A percentile compares a stretch with the other conserved stretches of the same genome.
Conservation (phyloP, 2,797 vertebrate species). For the Mus minutoides region DNA sequence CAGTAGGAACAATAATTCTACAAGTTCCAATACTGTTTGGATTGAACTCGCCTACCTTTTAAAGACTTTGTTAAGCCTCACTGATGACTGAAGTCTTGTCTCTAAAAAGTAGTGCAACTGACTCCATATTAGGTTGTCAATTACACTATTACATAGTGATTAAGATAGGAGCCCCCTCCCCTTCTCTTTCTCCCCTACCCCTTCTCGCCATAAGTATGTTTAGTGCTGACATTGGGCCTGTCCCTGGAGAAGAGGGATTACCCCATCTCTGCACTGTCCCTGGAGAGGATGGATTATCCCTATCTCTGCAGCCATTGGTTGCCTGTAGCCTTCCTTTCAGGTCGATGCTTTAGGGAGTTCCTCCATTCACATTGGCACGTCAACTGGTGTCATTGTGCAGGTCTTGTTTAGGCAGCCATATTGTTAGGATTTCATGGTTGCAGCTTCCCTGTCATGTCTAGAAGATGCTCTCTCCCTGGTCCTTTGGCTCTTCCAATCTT, state of each 20-base stretch:
- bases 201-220: neutral
- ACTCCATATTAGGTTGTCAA: neutral
- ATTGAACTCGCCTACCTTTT: neutral
- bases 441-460: neutral
- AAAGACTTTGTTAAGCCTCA: neutral
- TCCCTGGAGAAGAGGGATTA: neutral
- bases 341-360: neutral
- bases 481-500: neutral
- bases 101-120: neutral
- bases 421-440: neutral
- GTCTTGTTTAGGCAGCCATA: neutral
- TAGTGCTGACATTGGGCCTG: neutral
- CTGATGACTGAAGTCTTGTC: neutral
- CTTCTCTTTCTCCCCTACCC: neutral
- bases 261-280: neutral
- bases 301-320: neutral
- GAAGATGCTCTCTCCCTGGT: neutral
- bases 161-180: neutral
- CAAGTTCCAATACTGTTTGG: neutral
- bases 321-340: neutral
- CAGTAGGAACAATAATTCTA: neutral
- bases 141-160: neutral
- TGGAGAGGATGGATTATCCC: neutral
- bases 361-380: neutral
- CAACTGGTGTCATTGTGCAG: neutral